Base-by-base conservation (phyloP, 2,888 invertebrate species). In the Drosophila mimica region DNA sequence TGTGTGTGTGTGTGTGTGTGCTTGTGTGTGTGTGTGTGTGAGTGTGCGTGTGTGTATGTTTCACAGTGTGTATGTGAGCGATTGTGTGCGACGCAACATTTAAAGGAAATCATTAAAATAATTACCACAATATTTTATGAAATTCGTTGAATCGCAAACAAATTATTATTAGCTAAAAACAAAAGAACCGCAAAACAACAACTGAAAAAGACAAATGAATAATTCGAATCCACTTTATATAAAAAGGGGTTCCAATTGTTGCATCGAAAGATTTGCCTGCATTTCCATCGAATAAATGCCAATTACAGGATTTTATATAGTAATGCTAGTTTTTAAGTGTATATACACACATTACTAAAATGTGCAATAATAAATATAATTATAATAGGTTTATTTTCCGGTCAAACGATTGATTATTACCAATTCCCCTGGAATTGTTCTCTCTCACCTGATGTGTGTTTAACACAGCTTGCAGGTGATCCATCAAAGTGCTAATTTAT, bases 51-150 rank as follows among this genome's bases (percentile, higher is more conserved):
- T n/a, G n/a, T n/a, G n/a, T n/a, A 52, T 36, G 34, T 28, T 64
- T 25, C 46, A 8, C 43, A 20, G 58, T 46, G 52, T 31, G 66
- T 36, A 31, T 38, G 38, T 54, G 69, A 67, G 67, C 49, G 70
- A 53, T 74, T 59, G 66, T 58, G 66, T 48, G 81, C 38, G 57
- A 78, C 70, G 71, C 74, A 82, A 68, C 87, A 79, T 86, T 90
- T 87, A 86, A 88, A 91, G 93, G 92, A 92, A 92, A 92, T 91
- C 91, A 90, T 92, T 92, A 92, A 91, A 92, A 89, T 92, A 92
- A 92, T 92, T 91, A 90, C 89, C 71, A 68, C 74, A 67, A 72
- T 82, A 80, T 82, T 90, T 91, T 82, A 87, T 89, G 82, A 83
- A 81, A 81, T 84, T 85, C 72, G 84, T 83, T 84, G 73, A 76